Conservation (phyloP, 2,888 invertebrate species). For the Lycocerus yunnanus region DNA sequence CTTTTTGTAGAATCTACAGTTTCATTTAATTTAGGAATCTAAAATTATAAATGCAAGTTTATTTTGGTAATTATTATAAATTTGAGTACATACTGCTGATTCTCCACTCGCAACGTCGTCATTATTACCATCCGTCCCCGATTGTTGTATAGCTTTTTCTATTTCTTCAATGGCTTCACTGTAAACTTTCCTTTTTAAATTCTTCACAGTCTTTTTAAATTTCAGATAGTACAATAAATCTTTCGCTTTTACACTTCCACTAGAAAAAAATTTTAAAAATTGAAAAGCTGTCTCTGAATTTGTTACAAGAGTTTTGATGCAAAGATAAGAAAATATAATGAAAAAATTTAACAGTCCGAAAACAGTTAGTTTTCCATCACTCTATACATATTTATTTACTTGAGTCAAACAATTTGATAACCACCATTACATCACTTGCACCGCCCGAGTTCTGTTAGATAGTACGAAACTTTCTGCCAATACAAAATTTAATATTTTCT, state of each 20-base stretch:
- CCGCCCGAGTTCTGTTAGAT: no score
- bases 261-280: no score
- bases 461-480: no score
- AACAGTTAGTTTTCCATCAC: no score
- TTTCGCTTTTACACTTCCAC: constrained; percentile 78
- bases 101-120: constrained; percentile 14
- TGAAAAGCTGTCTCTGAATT: no score
- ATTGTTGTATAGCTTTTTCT: constrained; percentile 68
- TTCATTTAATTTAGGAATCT: not conserved
- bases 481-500: no score
- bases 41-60: not conserved
- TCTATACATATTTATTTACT: no score
- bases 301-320: no score
- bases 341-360: no score
- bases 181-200: constrained; percentile 80
- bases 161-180: constrained; percentile 89
- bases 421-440: no score
- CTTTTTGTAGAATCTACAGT: not conserved
- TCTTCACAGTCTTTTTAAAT: constrained; percentile 76
- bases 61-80: not conserved
- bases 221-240: constrained; percentile 85
- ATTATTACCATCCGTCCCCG: constrained; percentile 46
- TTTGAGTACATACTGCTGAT: not conserved
- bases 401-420: no score
- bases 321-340: no score